These are phyloP conservation scores for Chloroclysta siterata DNA, from an alignment of 2,888 invertebrate genomes.

Conservation along the genomic window DNA sequence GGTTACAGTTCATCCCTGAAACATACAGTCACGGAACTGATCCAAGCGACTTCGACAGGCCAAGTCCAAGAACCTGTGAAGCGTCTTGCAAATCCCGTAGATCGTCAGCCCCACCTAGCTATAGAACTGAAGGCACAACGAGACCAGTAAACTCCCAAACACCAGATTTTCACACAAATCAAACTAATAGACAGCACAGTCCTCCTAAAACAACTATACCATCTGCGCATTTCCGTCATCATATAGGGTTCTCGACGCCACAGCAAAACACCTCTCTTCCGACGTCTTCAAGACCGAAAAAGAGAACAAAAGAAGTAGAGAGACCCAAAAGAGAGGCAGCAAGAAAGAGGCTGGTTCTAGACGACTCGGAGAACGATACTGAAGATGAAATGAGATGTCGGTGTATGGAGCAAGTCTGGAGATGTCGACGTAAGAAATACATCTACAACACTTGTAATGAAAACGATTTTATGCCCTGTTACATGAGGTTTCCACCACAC, in stretches of 20 bases:
- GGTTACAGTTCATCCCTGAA: constrained; percentile 2
- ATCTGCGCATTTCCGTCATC: constrained; percentile 21
- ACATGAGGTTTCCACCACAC: constrained; percentile 39
- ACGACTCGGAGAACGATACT: constrained; percentile 46
- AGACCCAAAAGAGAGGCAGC: constrained; percentile 30
- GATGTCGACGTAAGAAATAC: constrained; percentile 33
- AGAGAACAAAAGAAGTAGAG: constrained; percentile 32
- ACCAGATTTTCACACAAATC: background rate
- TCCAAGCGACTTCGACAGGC: background rate
- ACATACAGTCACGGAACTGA: background rate
- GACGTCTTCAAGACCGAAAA: constrained; percentile 30
- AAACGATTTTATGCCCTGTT: constrained; percentile 41
- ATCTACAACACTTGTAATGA: constrained; percentile 35
- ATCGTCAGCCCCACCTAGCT: constrained; percentile 16
- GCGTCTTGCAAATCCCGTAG: constrained; percentile 5
- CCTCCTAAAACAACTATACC: background rate
- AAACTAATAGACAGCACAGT: constrained; percentile 1
- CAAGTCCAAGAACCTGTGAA: background rate
- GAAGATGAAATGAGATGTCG: constrained; percentile 38
- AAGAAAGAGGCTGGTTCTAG: constrained; percentile 40
- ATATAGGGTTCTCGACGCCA: constrained; percentile 46
- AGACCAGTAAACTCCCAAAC: constrained; percentile 8
- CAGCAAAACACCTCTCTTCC: constrained; percentile 24
- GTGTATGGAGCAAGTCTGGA: constrained; percentile 46
- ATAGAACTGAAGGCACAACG: constrained; percentile 17